Percentiles rank a stretch among this genome's conserved stretches.
Evolutionary conservation across 2,113 vertebrate genomes (phyloP).

Genomic region (Nycticebus coucang): DNA sequence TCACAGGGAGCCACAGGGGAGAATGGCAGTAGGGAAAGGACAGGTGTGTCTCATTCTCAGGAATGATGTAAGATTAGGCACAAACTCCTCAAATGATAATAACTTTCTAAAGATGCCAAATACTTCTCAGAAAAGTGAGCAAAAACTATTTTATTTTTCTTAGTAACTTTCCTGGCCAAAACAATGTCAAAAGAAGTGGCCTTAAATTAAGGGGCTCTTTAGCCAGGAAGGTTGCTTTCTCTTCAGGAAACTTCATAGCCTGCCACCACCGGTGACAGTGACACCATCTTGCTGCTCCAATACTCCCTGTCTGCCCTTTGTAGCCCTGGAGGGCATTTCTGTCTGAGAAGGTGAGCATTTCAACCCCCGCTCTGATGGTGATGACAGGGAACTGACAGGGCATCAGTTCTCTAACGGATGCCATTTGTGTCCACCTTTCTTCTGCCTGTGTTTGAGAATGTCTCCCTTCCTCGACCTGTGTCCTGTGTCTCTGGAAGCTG

Average conservation of each 20-base stretch:
- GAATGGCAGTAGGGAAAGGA: not conserved
- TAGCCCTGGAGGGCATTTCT: not conserved
- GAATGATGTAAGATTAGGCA: not conserved
- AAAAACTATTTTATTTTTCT: constrained; percentile 32
- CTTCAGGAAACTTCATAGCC: not conserved
- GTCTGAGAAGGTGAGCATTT: not conserved
- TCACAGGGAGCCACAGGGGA: not conserved
- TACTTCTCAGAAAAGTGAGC: not conserved
- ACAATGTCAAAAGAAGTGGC: not conserved
- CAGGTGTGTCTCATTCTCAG: not conserved
- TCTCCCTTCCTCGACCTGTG: not conserved
- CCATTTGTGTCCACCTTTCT: not conserved
- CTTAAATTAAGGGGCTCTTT: not conserved
- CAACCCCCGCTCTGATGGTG: not conserved
- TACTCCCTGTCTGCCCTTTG: not conserved
- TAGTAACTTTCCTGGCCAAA: not conserved
- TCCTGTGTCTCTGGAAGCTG: not conserved
- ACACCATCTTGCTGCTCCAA: not conserved
- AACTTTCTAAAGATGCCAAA: not conserved
- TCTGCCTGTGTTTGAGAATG: not conserved
- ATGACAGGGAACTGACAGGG: not conserved
- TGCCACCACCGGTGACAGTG: not conserved
- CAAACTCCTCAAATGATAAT: not conserved
- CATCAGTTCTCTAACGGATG: not conserved
- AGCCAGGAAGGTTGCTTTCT: not conserved